Evolutionary conservation across 1,140 invertebrate genomes (phyloP).

Genomic region (Bombus huntii): DNA sequence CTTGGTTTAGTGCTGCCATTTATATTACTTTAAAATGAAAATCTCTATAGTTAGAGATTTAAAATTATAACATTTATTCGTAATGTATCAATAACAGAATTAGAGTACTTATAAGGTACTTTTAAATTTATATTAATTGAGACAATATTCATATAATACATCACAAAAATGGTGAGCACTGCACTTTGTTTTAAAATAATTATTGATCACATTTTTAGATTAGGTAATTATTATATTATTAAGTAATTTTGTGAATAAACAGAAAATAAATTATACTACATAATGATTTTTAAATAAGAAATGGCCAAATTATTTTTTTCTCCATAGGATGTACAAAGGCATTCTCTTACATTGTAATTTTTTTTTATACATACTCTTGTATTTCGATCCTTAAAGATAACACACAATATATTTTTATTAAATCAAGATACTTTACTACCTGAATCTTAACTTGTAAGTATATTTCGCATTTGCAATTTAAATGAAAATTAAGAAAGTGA

Average conservation of each 20-base stretch:
- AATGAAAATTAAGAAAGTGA: neutral
- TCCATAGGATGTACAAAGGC: conserved; percentile 92
- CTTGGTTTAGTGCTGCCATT: neutral
- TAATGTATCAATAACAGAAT: neutral
- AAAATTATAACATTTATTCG: neutral
- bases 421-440: conserved; percentile 95
- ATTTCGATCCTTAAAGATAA: conserved; percentile 97
- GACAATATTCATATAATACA: neutral
- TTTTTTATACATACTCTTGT: conserved; percentile 93
- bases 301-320: neutral
- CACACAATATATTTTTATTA: conserved; percentile 98
- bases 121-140: neutral
- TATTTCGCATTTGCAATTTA: conserved; percentile 16
- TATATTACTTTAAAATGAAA: neutral
- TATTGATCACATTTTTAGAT: neutral
- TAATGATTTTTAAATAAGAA: neutral
- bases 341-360: conserved; percentile 84
- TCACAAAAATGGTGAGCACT: neutral
- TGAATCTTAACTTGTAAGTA: conserved; percentile 90
- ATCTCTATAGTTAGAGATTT: neutral
- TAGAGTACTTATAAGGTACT: neutral
- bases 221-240: neutral
- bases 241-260: neutral
- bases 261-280: neutral
- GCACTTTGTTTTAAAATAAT: neutral